Conservation (phyloP, 2,888 invertebrate species). For the Arrhopalites spinosus region DNA sequence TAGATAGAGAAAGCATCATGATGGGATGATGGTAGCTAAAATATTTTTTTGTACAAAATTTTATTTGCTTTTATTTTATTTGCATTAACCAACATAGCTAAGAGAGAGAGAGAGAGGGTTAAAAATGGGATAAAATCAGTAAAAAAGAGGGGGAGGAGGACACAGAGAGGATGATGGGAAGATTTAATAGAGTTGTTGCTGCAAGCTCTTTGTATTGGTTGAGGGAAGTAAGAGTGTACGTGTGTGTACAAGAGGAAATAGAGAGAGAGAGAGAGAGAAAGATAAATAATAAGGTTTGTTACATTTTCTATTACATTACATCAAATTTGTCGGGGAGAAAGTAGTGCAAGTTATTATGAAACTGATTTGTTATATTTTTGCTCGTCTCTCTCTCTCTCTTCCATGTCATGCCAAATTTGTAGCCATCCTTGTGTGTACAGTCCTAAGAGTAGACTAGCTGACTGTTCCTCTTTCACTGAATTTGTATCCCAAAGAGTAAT, state of each 20-base stretch:
- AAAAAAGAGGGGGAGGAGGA: background rate
- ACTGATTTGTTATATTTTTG: constrained; percentile 13
- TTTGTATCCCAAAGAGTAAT: background rate
- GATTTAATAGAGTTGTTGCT: background rate
- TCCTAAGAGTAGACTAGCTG: background rate
- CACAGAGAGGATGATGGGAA: constrained; percentile 1
- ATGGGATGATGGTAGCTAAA: no score
- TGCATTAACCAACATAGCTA: background rate
- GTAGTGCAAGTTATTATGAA: constrained; percentile 4
- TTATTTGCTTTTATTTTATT: no score
- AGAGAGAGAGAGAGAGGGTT: constrained; percentile 1
- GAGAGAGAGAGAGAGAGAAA: background rate
- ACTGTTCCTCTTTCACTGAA: background rate
- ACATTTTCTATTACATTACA: background rate
- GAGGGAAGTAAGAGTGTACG: background rate
- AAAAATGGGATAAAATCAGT: background rate
- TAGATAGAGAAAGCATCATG: no score
- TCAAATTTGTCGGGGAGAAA: background rate
- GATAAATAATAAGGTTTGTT: background rate
- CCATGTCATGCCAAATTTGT: background rate
- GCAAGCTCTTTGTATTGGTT: background rate
- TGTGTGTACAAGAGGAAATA: background rate
- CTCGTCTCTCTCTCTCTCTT: background rate
- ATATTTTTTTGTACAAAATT: no score
- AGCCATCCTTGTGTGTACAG: background rate